phyloP scores from a whole-genome alignment of 2,888 invertebrate genomes.

The Calameuta filiformis region DNA sequence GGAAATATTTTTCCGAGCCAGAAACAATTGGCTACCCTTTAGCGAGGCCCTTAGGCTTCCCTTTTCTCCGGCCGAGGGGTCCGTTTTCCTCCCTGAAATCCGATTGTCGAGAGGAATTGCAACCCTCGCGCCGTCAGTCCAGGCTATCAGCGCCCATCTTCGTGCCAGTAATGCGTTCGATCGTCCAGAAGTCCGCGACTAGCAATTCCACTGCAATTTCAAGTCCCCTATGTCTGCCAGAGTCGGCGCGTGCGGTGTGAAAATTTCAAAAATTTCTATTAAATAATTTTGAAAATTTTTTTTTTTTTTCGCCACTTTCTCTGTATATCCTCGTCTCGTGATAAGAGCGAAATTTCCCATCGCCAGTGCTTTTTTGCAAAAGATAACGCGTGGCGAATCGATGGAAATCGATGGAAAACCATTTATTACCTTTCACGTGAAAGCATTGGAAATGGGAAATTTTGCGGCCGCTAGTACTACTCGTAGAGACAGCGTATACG shows the following conservation, averaged over 20 bases:
- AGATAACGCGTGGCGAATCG: too few species aligned
- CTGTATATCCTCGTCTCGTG: neutral
- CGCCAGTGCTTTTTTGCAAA: too few species aligned
- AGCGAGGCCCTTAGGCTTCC: neutral
- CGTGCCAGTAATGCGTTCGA: neutral
- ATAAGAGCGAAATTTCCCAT: too few species aligned
- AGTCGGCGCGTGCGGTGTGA: too few species aligned
- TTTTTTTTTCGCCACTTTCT: too few species aligned
- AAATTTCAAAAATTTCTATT: neutral
- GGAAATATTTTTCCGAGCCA: neutral
- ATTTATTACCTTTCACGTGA: too few species aligned
- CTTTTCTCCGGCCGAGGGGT: neutral
- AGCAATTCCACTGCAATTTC: neutral
- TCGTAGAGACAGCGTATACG: neutral
- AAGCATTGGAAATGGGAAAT: too few species aligned
- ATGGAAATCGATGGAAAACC: too few species aligned
- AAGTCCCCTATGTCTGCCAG: too few species aligned
- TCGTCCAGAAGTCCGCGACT: neutral
- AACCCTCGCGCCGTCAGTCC: neutral
- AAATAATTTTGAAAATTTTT: neutral
- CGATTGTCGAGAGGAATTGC: neutral
- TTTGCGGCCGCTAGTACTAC: neutral
- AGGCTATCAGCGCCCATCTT: neutral
- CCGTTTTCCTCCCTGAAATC: neutral
- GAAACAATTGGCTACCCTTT: neutral